Evolutionary conservation across 92 coral and sea anemone genomes (phyloP).

Genomic region (Zoanthus sansibaricus): DNA sequence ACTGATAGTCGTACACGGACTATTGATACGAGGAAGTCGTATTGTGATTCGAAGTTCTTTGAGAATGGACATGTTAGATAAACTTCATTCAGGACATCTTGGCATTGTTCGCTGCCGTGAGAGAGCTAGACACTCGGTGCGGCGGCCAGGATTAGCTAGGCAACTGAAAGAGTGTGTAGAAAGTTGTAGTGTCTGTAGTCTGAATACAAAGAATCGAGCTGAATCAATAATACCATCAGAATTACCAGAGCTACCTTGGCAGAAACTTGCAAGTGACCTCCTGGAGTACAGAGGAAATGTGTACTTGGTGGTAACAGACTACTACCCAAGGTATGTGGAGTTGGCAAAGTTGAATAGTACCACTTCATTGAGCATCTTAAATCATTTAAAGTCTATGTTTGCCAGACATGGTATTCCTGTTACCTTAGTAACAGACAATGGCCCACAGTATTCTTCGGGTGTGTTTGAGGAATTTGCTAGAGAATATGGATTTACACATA

Average conservation of each 20-base stretch:
- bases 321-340: too few relatives aligned
- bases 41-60: too few relatives aligned
- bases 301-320: neutral
- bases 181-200: neutral
- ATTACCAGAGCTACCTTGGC: neutral
- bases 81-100: too few relatives aligned
- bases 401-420: neutral
- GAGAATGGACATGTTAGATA: too few relatives aligned
- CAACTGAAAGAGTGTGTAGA: too few relatives aligned
- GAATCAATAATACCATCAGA: neutral
- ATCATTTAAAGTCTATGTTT: neutral
- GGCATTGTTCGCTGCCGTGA: too few relatives aligned
- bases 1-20: too few relatives aligned
- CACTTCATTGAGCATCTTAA: neutral
- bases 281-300: constrained; percentile 1
- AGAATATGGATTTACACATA: too few relatives aligned
- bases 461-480: too few relatives aligned
- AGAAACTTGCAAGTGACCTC: neutral
- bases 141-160: neutral
- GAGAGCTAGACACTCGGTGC: too few relatives aligned
- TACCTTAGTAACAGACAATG: neutral
- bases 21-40: too few relatives aligned
- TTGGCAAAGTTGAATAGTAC: neutral
- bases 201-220: neutral
- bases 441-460: too few relatives aligned